Conservation (phyloP, 2,797 vertebrate genomes). For the Hybognathus amarus region DNA sequence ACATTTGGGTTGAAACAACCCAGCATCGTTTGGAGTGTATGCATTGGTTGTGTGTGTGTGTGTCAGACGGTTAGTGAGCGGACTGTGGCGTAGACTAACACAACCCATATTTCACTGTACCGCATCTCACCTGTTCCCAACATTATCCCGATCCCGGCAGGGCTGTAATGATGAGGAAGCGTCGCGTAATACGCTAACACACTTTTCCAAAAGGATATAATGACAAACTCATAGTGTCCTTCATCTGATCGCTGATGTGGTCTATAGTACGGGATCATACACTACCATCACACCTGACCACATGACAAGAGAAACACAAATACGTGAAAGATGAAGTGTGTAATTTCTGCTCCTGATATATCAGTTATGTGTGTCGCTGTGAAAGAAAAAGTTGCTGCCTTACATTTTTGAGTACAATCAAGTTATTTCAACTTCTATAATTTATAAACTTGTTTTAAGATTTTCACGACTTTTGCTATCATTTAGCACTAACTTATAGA, state of each 20-base stretch:
- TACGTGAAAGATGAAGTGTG: not conserved
- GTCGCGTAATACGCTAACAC: not conserved
- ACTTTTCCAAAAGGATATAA: not conserved
- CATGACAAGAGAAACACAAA: not conserved
- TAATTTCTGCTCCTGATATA: not conserved
- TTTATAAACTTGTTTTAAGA: not conserved
- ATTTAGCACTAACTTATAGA: not conserved
- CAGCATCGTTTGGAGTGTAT: too few species aligned
- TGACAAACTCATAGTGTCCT: not conserved
- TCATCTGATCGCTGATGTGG: not conserved
- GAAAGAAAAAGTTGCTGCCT: too few species aligned
- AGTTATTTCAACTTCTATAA: too few species aligned
- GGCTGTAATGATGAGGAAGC: slow-evolving; percentile 51
- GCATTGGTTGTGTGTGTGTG: not conserved
- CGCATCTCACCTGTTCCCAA: slow-evolving; percentile 16
- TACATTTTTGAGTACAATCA: too few species aligned
- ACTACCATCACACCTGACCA: not conserved
- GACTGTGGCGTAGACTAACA: not conserved
- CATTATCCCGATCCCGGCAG: slow-evolving; percentile 48
- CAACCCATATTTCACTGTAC: slow-evolving; percentile 70
- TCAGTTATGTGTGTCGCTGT: not conserved
- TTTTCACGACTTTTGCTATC: not conserved
- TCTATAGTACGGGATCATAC: not conserved
- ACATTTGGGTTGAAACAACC: too few species aligned
- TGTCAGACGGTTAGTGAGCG: not conserved